Conservation (phyloP, 2,797 vertebrate genomes). For the Girardinus metallicus region DNA sequence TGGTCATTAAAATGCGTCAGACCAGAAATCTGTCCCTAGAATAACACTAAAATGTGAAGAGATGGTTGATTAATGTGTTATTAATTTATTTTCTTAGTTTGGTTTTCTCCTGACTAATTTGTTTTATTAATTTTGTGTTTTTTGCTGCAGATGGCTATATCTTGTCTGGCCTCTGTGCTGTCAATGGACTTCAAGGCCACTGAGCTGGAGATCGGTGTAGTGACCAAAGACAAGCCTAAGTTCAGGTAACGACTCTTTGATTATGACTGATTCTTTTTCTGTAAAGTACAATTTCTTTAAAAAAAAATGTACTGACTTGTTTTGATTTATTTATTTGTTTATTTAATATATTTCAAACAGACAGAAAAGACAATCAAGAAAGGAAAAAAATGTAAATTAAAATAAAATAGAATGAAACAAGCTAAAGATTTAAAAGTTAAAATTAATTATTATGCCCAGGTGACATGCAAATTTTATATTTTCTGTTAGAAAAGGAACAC, state of each 20-base stretch:
- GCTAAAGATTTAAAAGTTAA: too few relatives aligned
- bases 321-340: too few relatives aligned
- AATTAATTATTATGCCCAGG: too few relatives aligned
- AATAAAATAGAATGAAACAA: too few relatives aligned
- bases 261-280: background rate
- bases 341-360: too few relatives aligned
- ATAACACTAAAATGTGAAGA: background rate
- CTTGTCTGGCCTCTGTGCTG: constrained; percentile 80
- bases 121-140: background rate
- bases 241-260: constrained; percentile 74
- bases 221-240: constrained; percentile 80
- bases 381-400: too few relatives aligned
- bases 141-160: constrained; percentile 76
- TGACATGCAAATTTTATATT: too few relatives aligned
- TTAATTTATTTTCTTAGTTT: background rate
- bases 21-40: background rate
- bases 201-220: constrained; percentile 81
- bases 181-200: constrained; percentile 79
- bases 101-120: background rate
- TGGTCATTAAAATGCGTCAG: background rate
- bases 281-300: background rate
- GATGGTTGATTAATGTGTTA: background rate
- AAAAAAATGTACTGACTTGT: background rate
- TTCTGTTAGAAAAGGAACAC: too few relatives aligned
- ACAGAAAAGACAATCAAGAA: too few relatives aligned